Evolutionary conservation across 92 coral and sea anemone genomes (phyloP).

Genomic region (Porites divaricata): DNA sequence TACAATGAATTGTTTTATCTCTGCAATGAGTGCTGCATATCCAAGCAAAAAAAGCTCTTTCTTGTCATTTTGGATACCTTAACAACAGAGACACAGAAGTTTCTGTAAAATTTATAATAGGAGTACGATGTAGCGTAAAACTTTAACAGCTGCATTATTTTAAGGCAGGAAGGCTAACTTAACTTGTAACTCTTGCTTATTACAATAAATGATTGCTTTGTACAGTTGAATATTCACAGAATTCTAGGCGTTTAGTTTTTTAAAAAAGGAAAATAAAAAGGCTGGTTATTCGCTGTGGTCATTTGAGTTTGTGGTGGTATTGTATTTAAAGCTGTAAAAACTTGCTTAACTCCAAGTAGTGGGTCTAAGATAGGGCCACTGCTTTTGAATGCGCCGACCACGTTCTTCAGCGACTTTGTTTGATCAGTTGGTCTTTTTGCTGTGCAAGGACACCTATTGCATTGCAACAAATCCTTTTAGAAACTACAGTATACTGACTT

Average conservation of each 20-base stretch:
- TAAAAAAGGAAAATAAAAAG: background rate
- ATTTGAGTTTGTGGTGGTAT: background rate
- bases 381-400: background rate
- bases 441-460: background rate
- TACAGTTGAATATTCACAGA: background rate
- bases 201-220: background rate
- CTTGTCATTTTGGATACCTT: no score
- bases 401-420: background rate
- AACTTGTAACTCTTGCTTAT: no score
- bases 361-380: background rate
- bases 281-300: background rate
- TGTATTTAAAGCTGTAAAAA: background rate
- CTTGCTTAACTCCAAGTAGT: background rate
- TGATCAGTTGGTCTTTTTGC: background rate
- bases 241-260: background rate
- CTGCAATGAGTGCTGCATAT: no score
- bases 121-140: no score
- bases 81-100: no score
- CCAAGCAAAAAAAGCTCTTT: no score
- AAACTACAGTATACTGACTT: background rate
- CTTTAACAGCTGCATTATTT: no score
- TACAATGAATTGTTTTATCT: no score
- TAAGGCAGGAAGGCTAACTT: no score
- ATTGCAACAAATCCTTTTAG: no score
- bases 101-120: no score